Evolutionary conservation across 2,888 invertebrate genomes (phyloP).

Genomic region (Spatulosminthurus flaviceps): DNA sequence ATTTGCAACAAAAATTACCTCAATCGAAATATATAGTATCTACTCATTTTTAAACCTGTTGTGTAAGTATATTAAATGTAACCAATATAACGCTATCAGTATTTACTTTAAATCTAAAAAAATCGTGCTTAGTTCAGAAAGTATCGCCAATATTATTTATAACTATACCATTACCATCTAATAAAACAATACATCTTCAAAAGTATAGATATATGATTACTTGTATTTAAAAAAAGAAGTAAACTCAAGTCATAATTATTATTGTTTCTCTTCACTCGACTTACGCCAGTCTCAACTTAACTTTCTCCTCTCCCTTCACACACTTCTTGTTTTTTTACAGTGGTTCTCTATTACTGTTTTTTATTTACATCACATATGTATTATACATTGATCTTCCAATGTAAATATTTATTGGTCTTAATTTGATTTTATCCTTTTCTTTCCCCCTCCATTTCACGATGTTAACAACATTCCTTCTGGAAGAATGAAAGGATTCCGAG

Average conservation of each 20-base stretch:
- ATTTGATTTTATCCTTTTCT: neutral
- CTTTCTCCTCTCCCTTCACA: neutral
- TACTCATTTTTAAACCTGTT: too few species aligned
- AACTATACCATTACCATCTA: neutral
- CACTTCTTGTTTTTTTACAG: neutral
- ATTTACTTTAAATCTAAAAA: neutral
- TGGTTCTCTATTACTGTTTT: neutral
- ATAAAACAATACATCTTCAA: too few species aligned
- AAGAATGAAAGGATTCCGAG: neutral
- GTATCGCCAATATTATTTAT: slow-evolving; percentile 20
- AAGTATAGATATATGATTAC: too few species aligned
- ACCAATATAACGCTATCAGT: neutral
- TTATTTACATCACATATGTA: neutral
- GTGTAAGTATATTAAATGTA: too few species aligned
- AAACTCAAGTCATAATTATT: too few species aligned
- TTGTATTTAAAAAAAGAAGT: neutral
- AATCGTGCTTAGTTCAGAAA: slow-evolving; percentile 26
- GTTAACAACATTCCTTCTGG: neutral
- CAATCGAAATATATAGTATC: neutral
- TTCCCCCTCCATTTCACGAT: neutral
- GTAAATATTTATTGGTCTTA: neutral
- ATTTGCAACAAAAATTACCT: neutral
- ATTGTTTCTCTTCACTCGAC: too few species aligned
- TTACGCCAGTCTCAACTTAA: too few species aligned
- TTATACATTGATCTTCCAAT: neutral